Percentiles rank a stretch among this genome's conserved stretches.
phyloP scores from a whole-genome alignment of 2,113 vertebrate species.

The Progne subis region DNA sequence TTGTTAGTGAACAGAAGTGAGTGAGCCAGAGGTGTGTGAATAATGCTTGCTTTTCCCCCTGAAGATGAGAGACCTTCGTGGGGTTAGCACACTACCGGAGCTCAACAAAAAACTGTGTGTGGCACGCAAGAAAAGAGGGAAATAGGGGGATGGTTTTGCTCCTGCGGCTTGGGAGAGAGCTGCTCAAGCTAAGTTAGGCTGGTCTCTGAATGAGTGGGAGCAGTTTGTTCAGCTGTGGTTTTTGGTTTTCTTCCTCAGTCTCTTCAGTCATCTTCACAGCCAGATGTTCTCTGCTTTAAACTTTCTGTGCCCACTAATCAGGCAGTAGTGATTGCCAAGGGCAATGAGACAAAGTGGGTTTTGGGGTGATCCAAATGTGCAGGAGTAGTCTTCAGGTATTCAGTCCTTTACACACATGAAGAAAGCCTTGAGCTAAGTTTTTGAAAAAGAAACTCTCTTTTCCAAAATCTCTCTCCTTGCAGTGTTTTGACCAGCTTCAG shows the following conservation, averaged over 20 bases:
- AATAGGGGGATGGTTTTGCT: neutral
- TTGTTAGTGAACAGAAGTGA: neutral
- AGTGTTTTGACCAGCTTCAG: conserved; percentile 3
- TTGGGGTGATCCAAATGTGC: neutral
- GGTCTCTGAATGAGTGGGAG: neutral
- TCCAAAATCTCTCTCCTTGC: neutral
- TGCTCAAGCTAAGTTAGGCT: neutral
- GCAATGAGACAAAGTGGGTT: neutral
- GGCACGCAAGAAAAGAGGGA: neutral
- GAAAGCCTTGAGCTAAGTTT: neutral
- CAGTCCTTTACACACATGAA: neutral
- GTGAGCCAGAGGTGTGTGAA: neutral
- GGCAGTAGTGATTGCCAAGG: neutral
- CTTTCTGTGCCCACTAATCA: neutral
- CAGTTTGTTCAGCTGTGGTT: neutral
- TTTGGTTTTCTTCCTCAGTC: neutral
- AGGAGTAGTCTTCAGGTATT: neutral
- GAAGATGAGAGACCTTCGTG: neutral
- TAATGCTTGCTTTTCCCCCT: neutral
- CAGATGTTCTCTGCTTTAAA: neutral
- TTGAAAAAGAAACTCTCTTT: neutral
- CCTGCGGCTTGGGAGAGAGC: neutral
- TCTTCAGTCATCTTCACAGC: neutral
- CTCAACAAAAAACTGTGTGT: neutral
- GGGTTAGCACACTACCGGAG: neutral